Conservation (phyloP, 2,113 vertebrate species). For the Zosterops japonicus region DNA sequence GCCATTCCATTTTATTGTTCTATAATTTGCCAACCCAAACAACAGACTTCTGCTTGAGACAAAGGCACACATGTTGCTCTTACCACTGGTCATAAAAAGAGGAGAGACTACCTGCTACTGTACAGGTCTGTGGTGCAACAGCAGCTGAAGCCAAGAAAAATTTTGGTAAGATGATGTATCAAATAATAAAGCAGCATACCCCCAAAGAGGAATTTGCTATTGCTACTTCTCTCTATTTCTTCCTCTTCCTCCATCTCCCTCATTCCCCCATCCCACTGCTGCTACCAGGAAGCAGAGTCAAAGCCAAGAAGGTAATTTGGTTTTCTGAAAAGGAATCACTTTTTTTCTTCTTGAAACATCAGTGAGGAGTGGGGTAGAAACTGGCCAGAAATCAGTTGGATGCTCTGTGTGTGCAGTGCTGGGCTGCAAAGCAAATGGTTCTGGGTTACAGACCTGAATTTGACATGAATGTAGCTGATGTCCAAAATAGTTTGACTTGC, state of each 20-base stretch:
- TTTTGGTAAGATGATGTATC: neutral
- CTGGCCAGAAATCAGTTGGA: neutral
- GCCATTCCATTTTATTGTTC: constrained; percentile 46
- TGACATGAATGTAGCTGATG: neutral
- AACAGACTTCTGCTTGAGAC: neutral
- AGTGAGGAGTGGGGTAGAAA: neutral
- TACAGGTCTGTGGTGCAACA: neutral
- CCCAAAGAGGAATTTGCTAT: neutral
- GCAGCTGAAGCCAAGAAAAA: neutral
- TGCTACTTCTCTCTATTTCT: neutral
- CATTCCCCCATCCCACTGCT: neutral
- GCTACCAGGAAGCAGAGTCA: neutral
- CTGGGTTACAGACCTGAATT: neutral
- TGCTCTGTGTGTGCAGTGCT: neutral
- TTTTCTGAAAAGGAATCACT: neutral
- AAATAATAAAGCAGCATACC: neutral
- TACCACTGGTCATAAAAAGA: neutral
- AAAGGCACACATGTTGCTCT: constrained; percentile 7
- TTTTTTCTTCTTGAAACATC: neutral
- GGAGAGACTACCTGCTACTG: neutral
- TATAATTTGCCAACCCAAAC: constrained; percentile 47
- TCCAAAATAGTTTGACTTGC: neutral
- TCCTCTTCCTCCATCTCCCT: neutral
- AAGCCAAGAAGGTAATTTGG: neutral
- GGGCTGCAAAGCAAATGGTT: neutral